phyloP scores from a whole-genome alignment of 2,113 vertebrate species.

The Nyctereutes procyonoides region DNA sequence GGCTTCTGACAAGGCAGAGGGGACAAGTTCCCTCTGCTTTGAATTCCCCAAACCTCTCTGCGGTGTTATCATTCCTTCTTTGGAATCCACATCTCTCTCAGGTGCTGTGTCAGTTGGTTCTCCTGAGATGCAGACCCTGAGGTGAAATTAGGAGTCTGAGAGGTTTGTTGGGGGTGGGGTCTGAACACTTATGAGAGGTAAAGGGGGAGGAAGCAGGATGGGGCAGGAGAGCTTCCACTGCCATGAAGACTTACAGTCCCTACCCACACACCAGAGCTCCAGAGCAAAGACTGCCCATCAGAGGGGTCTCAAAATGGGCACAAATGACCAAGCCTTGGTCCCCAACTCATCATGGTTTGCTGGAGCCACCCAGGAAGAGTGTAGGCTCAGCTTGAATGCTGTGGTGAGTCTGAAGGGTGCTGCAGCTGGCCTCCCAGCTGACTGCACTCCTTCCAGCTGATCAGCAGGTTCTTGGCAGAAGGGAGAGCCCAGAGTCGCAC shows the following conservation, averaged over 20 bases:
- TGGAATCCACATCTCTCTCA: background rate
- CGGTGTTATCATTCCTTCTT: accelerated
- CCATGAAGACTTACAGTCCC: background rate
- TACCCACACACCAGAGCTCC: background rate
- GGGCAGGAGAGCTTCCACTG: background rate
- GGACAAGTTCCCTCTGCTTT: background rate
- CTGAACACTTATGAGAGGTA: background rate
- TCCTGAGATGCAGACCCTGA: background rate
- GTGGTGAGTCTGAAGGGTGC: background rate
- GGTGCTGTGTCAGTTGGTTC: background rate
- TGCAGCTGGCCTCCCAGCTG: background rate
- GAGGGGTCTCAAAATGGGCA: background rate
- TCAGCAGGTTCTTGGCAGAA: background rate
- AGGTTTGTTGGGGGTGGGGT: background rate
- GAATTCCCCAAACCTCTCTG: background rate
- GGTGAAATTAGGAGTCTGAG: background rate
- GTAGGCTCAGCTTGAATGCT: too few relatives aligned
- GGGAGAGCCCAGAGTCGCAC: background rate
- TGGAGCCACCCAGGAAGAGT: background rate
- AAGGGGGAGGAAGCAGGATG: background rate
- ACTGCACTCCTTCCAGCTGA: background rate
- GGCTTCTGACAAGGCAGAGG: background rate
- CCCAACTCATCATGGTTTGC: background rate
- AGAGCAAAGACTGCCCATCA: background rate
- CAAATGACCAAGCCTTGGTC: too few relatives aligned